Conservation (phyloP, 2,113 vertebrate species). For the Spea bombifrons region DNA sequence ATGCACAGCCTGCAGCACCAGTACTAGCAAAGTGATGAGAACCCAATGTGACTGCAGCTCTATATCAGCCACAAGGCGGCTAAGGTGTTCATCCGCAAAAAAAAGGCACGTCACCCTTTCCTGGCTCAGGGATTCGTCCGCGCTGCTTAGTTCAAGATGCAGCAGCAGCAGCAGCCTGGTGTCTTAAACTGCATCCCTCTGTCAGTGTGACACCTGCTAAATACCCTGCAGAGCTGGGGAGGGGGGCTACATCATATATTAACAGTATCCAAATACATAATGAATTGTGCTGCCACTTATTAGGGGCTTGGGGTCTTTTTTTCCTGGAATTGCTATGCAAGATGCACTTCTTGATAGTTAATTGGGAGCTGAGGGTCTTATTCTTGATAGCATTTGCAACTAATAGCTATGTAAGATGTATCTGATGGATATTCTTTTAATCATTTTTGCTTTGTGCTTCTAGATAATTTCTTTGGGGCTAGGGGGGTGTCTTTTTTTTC, state of each 20-base stretch:
- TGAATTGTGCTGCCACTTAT: no score
- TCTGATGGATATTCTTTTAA: no score
- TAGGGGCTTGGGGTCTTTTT: no score
- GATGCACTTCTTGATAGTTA: no score
- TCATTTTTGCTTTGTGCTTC: no score
- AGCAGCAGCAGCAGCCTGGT: not conserved
- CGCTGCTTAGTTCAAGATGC: constrained; percentile 8
- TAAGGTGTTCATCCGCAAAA: constrained; percentile 35
- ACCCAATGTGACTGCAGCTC: constrained; percentile 37
- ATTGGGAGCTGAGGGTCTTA: no score
- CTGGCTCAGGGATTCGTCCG: constrained; percentile 44
- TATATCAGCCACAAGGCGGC: constrained; percentile 46
- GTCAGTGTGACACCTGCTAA: not conserved
- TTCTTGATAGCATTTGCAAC: no score
- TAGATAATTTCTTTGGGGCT: no score
- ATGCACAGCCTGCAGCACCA: constrained; percentile 25
- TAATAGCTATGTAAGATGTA: no score
- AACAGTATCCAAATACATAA: no score
- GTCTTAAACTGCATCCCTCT: constrained; percentile 3
- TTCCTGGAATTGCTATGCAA: no score
- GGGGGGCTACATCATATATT: not conserved
- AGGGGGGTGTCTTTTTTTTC: no score
- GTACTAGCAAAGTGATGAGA: constrained; percentile 34
- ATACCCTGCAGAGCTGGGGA: not conserved
- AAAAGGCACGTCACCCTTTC: constrained; percentile 32